Evolutionary conservation across 2,113 vertebrate species (phyloP).

Genomic region (Psettodes erumei): DNA sequence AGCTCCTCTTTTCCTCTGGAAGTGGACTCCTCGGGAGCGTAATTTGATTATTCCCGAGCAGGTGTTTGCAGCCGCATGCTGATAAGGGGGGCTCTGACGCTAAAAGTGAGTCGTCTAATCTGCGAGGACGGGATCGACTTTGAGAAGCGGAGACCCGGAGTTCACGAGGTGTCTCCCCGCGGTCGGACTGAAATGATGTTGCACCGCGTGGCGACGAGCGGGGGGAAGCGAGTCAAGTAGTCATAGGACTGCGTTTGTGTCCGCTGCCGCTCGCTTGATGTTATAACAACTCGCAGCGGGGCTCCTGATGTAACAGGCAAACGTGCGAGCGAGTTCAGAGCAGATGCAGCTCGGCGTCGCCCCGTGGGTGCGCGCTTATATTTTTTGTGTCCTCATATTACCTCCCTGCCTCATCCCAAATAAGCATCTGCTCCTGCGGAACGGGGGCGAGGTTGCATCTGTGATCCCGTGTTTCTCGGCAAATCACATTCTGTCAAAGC

Average conservation of each 20-base stretch:
- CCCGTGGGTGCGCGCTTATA: not conserved
- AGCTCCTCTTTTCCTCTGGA: constrained; percentile 46
- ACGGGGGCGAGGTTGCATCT: constrained; percentile 54
- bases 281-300: constrained; percentile 35
- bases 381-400: constrained; percentile 17
- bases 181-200: not conserved
- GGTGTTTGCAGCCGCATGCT: constrained; percentile 77
- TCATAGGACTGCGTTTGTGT: not conserved
- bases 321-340: constrained; percentile 17
- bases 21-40: constrained; percentile 63
- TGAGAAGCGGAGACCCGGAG: constrained; percentile 44
- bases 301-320: constrained; percentile 9
- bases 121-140: constrained; percentile 53
- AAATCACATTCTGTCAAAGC: constrained; percentile 53
- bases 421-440: constrained; percentile 54
- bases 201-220: not conserved
- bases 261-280: constrained; percentile 3
- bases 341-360: constrained; percentile 23
- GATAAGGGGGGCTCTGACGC: constrained; percentile 70
- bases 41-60: constrained; percentile 81
- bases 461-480: constrained; percentile 55
- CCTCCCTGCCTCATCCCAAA: constrained; percentile 40
- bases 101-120: constrained; percentile 65
- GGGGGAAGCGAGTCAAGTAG: not conserved
- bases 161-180: constrained; percentile 23